Percentiles rank a stretch among this genome's conserved stretches.
Evolutionary conservation across 2,888 invertebrate species (phyloP).

Genomic region (Hypsopygia costalis): DNA sequence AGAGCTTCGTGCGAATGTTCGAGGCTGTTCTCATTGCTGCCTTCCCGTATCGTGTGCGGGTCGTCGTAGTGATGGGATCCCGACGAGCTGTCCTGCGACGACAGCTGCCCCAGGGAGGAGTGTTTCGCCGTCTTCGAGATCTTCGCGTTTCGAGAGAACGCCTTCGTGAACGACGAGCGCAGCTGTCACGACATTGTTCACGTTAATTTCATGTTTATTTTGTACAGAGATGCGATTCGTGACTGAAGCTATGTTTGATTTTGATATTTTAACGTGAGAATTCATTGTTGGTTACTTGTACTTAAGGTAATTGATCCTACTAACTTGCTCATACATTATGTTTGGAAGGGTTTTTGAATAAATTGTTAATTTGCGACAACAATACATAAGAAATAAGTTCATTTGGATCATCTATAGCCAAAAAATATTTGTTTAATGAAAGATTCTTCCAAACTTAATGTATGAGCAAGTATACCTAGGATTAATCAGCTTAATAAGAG

Average conservation of each 20-base stretch:
- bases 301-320: no score
- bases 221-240: background rate
- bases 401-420: no score
- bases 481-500: no score
- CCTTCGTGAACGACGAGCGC: slow-evolving; percentile 98
- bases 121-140: slow-evolving; percentile 85
- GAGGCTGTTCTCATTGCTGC: slow-evolving; percentile 76
- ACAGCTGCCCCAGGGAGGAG: slow-evolving; percentile 73
- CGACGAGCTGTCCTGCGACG: slow-evolving; percentile 75
- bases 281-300: no score
- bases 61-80: slow-evolving; percentile 75
- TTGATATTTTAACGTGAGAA: no score
- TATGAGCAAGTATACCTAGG: no score
- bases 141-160: slow-evolving; percentile 93
- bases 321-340: no score
- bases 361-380: no score
- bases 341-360: no score
- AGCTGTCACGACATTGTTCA: slow-evolving; percentile 75
- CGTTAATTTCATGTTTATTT: background rate
- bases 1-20: slow-evolving; percentile 75
- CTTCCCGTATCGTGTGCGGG: slow-evolving; percentile 74
- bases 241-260: background rate
- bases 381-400: no score
- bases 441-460: no score
- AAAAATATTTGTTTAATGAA: no score